These are phyloP conservation scores for Dione vanillae DNA, from an alignment of 2,888 invertebrate genomes.

Conservation along the genomic window DNA sequence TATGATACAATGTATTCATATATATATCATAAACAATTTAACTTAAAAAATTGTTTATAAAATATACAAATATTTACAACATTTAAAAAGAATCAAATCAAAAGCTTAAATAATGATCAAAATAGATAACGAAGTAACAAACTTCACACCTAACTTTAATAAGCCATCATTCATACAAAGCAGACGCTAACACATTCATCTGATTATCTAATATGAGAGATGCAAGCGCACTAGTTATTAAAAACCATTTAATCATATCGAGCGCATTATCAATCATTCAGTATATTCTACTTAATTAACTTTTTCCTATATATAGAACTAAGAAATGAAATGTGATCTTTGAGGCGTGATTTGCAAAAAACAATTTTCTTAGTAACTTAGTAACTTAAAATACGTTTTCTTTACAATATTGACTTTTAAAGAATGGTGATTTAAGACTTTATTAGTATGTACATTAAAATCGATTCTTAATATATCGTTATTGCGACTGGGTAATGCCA, in stretches of 20 bases:
- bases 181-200: conserved; percentile 10
- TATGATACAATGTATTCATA: too few relatives aligned
- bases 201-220: conserved; percentile 20
- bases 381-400: conserved; percentile 25
- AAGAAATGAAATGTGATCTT: conserved; percentile 32
- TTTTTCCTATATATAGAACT: neutral
- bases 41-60: neutral
- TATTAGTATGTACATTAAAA: conserved; percentile 31
- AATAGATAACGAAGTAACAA: neutral
- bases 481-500: neutral
- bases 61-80: neutral
- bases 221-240: conserved; percentile 49
- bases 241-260: conserved; percentile 53
- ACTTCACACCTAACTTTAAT: conserved; percentile 20
- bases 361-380: too few relatives aligned
- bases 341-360: conserved; percentile 33
- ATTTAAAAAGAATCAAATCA: conserved; percentile 1
- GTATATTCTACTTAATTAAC: conserved; percentile 17
- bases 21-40: too few relatives aligned
- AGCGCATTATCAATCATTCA: conserved; percentile 30
- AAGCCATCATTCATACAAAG: conserved; percentile 17
- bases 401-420: conserved; percentile 10
- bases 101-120: neutral
- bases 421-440: conserved; percentile 36
- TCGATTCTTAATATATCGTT: neutral